Percentiles rank a stretch among this genome's conserved stretches.
Evolutionary conservation across 2,888 invertebrate genomes (phyloP).

Genomic region (Callyntrura sp.): DNA sequence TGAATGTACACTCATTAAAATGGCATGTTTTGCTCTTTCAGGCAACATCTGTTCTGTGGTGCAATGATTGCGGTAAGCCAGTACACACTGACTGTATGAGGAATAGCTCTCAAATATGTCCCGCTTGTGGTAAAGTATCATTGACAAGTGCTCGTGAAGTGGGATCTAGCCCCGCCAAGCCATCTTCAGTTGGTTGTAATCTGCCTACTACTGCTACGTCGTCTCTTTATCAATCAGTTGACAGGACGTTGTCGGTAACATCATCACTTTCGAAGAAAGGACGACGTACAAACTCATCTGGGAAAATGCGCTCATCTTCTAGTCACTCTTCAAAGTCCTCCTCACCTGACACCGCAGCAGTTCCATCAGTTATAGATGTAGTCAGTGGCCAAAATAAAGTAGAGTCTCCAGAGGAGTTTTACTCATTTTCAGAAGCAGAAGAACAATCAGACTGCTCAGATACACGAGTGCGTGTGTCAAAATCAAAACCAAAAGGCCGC

Average conservation of each 20-base stretch:
- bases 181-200: slow-evolving; percentile 41
- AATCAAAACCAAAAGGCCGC: not conserved
- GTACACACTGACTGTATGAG: slow-evolving; percentile 80
- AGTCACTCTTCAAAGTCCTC: slow-evolving; percentile 74
- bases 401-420: slow-evolving; percentile 72
- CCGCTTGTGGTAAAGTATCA: slow-evolving; percentile 71
- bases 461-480: not conserved
- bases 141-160: slow-evolving; percentile 69
- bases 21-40: slow-evolving; percentile 52
- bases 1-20: slow-evolving; percentile 20
- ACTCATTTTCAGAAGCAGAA: slow-evolving; percentile 67
- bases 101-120: slow-evolving; percentile 63
- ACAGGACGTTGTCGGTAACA: not conserved
- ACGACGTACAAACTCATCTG: slow-evolving; percentile 28
- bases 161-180: slow-evolving; percentile 62
- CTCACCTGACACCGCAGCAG: slow-evolving; percentile 5
- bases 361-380: not conserved
- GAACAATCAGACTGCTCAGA: slow-evolving; percentile 57
- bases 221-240: slow-evolving; percentile 42
- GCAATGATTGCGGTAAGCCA: slow-evolving; percentile 81
- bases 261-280: slow-evolving; percentile 32
- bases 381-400: slow-evolving; percentile 46
- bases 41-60: slow-evolving; percentile 78
- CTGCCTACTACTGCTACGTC: not conserved
- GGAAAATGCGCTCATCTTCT: slow-evolving; percentile 68